phyloP scores from a whole-genome alignment of 1,140 invertebrate species.

The Mercenaria mercenaria region DNA sequence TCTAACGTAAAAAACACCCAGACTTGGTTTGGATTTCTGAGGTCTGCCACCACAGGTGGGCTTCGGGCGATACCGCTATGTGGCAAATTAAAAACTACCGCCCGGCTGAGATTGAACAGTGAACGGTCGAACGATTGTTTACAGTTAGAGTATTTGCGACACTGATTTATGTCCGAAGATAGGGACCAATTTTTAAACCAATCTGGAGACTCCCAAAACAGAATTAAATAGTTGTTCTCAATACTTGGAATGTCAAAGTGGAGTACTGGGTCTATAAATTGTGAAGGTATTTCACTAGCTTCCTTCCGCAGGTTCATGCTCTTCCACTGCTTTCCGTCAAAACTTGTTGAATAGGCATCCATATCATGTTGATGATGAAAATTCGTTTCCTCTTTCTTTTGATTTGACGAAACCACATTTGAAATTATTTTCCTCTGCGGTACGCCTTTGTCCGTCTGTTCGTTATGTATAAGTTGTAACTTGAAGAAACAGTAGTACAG shows the following conservation, averaged over 20 bases:
- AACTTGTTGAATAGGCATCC: no score
- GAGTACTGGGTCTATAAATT: background rate
- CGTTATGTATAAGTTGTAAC: no score
- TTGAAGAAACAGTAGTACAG: no score
- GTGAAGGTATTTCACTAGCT: no score
- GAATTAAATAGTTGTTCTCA: constrained; percentile 3
- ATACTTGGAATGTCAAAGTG: background rate
- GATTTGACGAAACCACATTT: no score
- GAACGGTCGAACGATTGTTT: background rate
- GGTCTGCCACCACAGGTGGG: constrained; percentile 21
- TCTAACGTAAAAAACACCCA: constrained; percentile 59
- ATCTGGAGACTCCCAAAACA: constrained; percentile 36
- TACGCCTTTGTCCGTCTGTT: no score
- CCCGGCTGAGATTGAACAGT: background rate
- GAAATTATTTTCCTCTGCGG: no score
- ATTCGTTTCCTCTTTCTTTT: no score
- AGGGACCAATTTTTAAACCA: background rate
- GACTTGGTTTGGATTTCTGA: constrained; percentile 39
- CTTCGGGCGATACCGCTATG: background rate
- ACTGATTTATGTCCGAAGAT: background rate
- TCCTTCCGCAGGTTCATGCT: no score
- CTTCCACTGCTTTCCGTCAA: no score
- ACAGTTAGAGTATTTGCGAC: constrained; percentile 27
- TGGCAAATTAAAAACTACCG: constrained; percentile 1
- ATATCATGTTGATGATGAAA: no score